These are phyloP conservation scores for Hyppa rectilinea DNA, from an alignment of 2,888 invertebrate genomes.

Conservation along the genomic window DNA sequence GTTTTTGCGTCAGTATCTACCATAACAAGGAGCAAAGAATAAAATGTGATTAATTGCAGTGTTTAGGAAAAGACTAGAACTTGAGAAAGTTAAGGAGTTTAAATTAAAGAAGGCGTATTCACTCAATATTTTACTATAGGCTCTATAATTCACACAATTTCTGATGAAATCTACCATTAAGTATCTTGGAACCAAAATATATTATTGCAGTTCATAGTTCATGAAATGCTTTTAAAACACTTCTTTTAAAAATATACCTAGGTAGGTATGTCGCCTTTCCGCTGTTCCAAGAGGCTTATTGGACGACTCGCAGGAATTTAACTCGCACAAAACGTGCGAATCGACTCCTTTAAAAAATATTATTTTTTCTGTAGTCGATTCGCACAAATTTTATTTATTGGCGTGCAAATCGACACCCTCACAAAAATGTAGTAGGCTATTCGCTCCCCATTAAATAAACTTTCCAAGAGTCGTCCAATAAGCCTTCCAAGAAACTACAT, in stretches of 20 bases:
- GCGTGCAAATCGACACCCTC: too few species aligned
- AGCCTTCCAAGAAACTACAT: not conserved
- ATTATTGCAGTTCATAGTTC: not conserved
- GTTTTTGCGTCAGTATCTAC: constrained; percentile 21
- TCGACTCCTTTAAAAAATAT: too few species aligned
- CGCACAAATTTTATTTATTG: too few species aligned
- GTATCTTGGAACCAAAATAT: not conserved
- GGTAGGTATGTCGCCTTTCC: not conserved
- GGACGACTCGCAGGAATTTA: too few species aligned
- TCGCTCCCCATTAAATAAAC: too few species aligned
- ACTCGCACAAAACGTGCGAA: too few species aligned
- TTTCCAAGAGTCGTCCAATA: too few species aligned
- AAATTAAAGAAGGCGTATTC: not conserved
- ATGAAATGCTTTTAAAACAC: not conserved
- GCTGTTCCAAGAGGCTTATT: too few species aligned
- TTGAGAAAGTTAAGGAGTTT: not conserved
- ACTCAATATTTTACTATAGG: constrained; percentile 1
- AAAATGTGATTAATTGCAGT: not conserved
- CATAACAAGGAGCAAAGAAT: constrained; percentile 34
- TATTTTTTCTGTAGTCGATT: too few species aligned
- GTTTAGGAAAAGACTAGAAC: not conserved
- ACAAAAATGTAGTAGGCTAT: too few species aligned
- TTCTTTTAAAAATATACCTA: not conserved
- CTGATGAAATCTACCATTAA: not conserved
- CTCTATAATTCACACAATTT: not conserved